These are phyloP conservation scores for Epinotia nisella DNA, from an alignment of 2,888 invertebrate species.

Conservation along the genomic window DNA sequence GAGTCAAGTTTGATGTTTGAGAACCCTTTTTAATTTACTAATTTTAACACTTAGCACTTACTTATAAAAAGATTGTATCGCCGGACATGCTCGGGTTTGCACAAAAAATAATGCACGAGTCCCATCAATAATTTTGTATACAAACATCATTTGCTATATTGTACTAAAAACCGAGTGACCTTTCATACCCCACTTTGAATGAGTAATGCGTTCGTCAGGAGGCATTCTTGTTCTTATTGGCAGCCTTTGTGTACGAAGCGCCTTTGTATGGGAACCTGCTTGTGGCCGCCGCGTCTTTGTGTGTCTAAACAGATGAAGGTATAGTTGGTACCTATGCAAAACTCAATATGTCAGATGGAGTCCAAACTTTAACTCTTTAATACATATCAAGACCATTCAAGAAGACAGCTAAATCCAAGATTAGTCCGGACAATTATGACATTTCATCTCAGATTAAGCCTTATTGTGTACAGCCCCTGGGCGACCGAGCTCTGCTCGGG, in stretches of 20 bases:
- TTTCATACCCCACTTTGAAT: slow-evolving; percentile 34
- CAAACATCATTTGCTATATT: slow-evolving; percentile 39
- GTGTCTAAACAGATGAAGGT: slow-evolving; percentile 12
- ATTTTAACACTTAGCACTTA: background rate
- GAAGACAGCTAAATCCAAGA: background rate
- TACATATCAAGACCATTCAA: background rate
- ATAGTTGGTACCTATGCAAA: slow-evolving; percentile 10
- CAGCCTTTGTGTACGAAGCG: slow-evolving; percentile 29
- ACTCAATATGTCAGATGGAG: slow-evolving; percentile 1
- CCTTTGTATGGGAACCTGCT: slow-evolving; percentile 39
- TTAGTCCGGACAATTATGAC: too few relatives aligned
- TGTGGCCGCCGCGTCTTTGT: slow-evolving; percentile 18
- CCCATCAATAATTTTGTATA: slow-evolving; percentile 22
- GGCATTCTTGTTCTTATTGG: slow-evolving; percentile 39
- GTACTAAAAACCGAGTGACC: slow-evolving; percentile 40
- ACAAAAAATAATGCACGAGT: slow-evolving; percentile 12
- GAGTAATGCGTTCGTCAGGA: slow-evolving; percentile 39
- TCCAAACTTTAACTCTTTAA: background rate
- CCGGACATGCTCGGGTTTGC: background rate
- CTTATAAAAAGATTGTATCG: background rate
- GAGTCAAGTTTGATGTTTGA: too few relatives aligned
- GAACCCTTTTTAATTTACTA: too few relatives aligned
- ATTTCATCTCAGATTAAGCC: too few relatives aligned
- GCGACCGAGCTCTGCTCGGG: too few relatives aligned
- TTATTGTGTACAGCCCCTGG: too few relatives aligned